Conservation (phyloP, 1,140 invertebrate species). For the Temnothorax nylanderi region DNA sequence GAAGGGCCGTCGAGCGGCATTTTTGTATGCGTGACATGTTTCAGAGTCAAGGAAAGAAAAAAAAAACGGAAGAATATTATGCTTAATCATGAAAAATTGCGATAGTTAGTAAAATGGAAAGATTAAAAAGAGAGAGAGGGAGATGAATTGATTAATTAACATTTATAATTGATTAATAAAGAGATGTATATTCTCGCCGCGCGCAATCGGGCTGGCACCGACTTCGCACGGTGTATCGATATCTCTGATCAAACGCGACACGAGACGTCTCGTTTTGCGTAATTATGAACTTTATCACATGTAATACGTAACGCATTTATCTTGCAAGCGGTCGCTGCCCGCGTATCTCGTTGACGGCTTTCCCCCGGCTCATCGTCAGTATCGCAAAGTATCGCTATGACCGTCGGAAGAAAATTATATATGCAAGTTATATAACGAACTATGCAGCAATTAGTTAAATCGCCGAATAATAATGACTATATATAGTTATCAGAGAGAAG, state of each 20-base stretch:
- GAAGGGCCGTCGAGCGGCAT: conserved; percentile 48
- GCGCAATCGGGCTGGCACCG: conserved; percentile 65
- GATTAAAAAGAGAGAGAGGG: not conserved
- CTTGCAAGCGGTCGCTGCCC: conserved; percentile 49
- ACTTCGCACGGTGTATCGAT: conserved; percentile 42
- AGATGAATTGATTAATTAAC: conserved; percentile 45
- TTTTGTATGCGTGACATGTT: conserved; percentile 56
- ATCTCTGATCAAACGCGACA: conserved; percentile 49
- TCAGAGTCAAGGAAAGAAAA: conserved; percentile 39
- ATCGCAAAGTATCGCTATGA: conserved; percentile 18
- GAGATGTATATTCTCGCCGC: conserved; percentile 40
- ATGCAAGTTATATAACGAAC: conserved; percentile 39
- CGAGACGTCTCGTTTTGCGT: conserved; percentile 67
- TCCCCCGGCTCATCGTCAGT: conserved; percentile 33
- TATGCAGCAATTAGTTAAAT: conserved; percentile 47
- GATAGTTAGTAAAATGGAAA: conserved; percentile 3
- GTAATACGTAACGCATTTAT: conserved; percentile 43
- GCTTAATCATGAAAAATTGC: conserved; percentile 1
- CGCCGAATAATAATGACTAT: conserved; percentile 46
- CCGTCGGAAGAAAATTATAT: conserved; percentile 43
- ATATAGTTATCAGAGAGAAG: conserved; percentile 11
- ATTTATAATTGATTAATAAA: conserved; percentile 43
- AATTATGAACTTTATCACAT: conserved; percentile 69
- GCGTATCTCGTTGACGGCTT: conserved; percentile 54
- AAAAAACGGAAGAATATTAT: not conserved